Base-by-base conservation (phyloP, 2,888 invertebrate genomes). In the Rhagium mordax region DNA sequence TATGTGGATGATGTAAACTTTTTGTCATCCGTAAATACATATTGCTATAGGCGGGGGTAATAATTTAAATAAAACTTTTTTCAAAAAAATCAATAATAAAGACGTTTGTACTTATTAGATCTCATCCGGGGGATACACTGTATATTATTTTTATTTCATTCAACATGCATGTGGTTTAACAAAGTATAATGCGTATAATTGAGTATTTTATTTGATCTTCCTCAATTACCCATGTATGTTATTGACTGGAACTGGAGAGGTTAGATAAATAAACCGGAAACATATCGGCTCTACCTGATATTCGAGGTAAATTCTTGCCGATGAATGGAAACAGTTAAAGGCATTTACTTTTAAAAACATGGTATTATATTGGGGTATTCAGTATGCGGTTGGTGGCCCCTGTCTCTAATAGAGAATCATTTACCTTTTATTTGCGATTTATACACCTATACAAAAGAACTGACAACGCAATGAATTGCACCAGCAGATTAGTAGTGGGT, bases 391-490 rank as follows among this genome's bases (percentile, higher is more conserved):
- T 78, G 15, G 68, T 60, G 74, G 77, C 74, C 81, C 82, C 81
- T 78, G 77, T 79, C 78, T 80, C 78, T 82, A 84, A 84, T 81
- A 79, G 78, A 69, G 75, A 80, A 81, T 82, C 81, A 80, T 75
- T 82, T 66, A 82, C 83, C 83, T 84, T 84, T 85, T 84, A 84
- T 85, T 82, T 81, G 80, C 82, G 77, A 84, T 84, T 83, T 83
- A 78, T 81, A 79, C 81, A 74, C 79, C 77, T 49, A 73, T 72
- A 84, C 81, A 85, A 85, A 81, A 78, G 82, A 80, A 78, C 81
- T 86, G 86, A 85, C 86, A 86, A 83, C 82, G 83, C 85, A 84
- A 87, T 85, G 86, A 86, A 87, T 87, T 84, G 82, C 85, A 86
- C 86, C 86, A 86, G 83, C 82, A 85, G 86, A 86, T 87, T 86